These are phyloP conservation scores for Stenolophus ochropezus DNA, from an alignment of 2,888 invertebrate species.

Conservation along the genomic window DNA sequence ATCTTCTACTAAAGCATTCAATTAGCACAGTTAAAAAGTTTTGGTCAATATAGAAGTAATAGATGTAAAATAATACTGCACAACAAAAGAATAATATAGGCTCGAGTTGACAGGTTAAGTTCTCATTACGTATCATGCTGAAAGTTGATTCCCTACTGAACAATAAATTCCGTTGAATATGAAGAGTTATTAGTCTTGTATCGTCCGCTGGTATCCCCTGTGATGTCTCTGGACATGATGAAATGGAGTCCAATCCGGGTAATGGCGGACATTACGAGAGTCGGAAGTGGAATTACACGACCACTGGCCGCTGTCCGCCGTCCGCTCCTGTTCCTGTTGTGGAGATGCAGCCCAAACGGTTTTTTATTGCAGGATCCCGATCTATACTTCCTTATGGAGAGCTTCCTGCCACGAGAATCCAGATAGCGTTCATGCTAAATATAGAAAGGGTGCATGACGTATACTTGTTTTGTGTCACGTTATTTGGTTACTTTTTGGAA, in stretches of 20 bases:
- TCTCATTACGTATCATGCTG: not conserved
- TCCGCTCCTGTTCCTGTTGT: constrained; percentile 58
- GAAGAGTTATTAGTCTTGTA: not conserved
- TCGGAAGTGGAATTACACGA: constrained; percentile 68
- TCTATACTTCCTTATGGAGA: constrained; percentile 65
- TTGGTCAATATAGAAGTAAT: too few species aligned
- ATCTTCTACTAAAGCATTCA: too few species aligned
- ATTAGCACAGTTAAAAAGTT: too few species aligned
- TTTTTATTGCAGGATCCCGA: constrained; percentile 65
- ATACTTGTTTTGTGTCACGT: too few species aligned
- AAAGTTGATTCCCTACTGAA: not conserved
- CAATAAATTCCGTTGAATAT: not conserved
- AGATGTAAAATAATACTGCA: too few species aligned
- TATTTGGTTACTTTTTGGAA: too few species aligned
- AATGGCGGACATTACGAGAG: constrained; percentile 67
- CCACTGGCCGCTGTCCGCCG: constrained; percentile 64
- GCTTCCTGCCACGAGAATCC: not conserved
- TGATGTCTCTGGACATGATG: constrained; percentile 42
- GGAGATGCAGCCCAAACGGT: constrained; percentile 60
- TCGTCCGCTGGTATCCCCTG: not conserved
- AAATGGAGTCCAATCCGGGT: constrained; percentile 65
- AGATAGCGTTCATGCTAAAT: constrained; percentile 6
- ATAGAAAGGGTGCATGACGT: not conserved
- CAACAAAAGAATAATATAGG: too few species aligned
- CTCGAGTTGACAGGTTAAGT: too few species aligned